A percentile compares a stretch with the other conserved stretches of the same genome.
phyloP scores from a whole-genome alignment of 1,140 invertebrate species.

The Platyura marginata region DNA sequence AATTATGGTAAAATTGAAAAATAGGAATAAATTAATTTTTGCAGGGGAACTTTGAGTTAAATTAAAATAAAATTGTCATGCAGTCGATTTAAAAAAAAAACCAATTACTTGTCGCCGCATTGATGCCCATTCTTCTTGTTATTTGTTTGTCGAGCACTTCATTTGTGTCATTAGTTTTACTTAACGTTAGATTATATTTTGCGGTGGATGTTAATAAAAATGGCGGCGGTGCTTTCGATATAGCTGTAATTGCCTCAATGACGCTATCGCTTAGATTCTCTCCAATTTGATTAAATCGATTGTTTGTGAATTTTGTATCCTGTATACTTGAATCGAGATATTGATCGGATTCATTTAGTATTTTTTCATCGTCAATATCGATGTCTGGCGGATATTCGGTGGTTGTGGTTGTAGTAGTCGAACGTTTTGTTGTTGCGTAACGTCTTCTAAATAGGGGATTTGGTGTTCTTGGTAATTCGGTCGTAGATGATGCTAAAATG shows the following conservation, averaged over 20 bases:
- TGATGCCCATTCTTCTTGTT: slow-evolving; percentile 3
- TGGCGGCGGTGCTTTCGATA: slow-evolving; percentile 1
- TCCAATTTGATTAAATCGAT: slow-evolving; percentile 2
- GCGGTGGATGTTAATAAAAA: slow-evolving; percentile 1
- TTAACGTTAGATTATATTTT: not conserved
- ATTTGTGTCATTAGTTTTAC: too few species aligned
- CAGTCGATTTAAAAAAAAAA: too few species aligned
- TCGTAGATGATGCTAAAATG: too few species aligned
- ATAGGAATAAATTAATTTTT: too few species aligned
- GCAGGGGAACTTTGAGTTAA: too few species aligned
- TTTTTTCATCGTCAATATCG: not conserved
- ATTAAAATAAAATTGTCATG: too few species aligned
- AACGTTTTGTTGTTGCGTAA: slow-evolving; percentile 12
- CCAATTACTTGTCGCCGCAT: slow-evolving; percentile 4
- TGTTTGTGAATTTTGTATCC: slow-evolving; percentile 1
- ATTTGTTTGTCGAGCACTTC: slow-evolving; percentile 3
- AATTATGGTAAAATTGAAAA: too few species aligned
- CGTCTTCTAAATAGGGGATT: not conserved
- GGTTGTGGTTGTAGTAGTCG: slow-evolving; percentile 7
- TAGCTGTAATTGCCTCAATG: slow-evolving; percentile 1
- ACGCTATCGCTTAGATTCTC: slow-evolving; percentile 5
- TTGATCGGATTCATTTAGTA: slow-evolving; percentile 1
- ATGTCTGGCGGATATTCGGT: slow-evolving; percentile 4
- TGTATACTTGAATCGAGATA: not conserved
- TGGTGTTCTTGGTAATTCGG: not conserved